phyloP scores from a whole-genome alignment of 2,113 vertebrate genomes.

The Prunella himalayana region DNA sequence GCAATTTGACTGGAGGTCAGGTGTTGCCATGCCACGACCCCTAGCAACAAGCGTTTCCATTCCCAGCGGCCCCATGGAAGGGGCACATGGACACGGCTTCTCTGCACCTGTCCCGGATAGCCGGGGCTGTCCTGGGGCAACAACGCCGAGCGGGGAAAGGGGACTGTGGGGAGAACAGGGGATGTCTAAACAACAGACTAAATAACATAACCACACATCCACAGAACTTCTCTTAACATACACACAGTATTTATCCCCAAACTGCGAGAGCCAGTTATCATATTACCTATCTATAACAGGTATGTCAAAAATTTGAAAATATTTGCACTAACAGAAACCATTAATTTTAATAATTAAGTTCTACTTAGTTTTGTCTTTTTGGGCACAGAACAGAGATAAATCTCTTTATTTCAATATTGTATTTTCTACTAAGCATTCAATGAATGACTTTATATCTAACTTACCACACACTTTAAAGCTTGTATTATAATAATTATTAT shows the following conservation, averaged over 20 bases:
- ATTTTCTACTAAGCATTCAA: not conserved
- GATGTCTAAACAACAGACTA: not conserved
- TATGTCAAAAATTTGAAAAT: not conserved
- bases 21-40: not conserved
- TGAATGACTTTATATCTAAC: not conserved
- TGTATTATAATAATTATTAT: not conserved
- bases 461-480: not conserved
- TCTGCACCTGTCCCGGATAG: not conserved
- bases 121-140: not conserved
- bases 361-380: not conserved
- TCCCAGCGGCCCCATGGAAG: not conserved
- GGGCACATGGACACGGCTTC: not conserved
- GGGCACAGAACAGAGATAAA: not conserved
- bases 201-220: not conserved
- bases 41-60: not conserved
- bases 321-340: not conserved
- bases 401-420: not conserved
- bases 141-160: not conserved
- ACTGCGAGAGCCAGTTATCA: not conserved
- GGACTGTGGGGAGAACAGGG: not conserved
- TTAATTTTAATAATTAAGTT: not conserved
- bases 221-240: not conserved
- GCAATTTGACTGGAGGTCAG: not conserved
- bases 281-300: not conserved
- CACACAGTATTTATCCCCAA: not conserved